Base-by-base conservation (phyloP, 2,888 invertebrate species). In the Aromia moschata region DNA sequence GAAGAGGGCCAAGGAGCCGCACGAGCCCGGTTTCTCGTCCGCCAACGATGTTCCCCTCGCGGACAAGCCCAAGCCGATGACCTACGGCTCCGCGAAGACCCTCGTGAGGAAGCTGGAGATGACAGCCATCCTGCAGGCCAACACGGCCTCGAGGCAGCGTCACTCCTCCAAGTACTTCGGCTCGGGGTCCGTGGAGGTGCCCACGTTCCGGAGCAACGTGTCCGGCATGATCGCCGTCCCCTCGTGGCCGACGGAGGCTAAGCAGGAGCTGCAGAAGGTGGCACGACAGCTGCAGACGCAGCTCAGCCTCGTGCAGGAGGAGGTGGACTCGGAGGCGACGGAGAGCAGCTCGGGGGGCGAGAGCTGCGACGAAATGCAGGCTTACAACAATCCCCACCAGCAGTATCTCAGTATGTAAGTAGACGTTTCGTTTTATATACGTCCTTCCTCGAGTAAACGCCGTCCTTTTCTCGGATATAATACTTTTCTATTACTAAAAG, bases 321-420 rank as follows among this genome's bases (percentile, higher is more conserved):
- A 89, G 71, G 83, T 94, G 64, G 96, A 97, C 80, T 94, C 95
- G 1, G 96, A 97, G 82, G 95, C 93, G 30, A 97, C 97, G 0
- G 94, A 90, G 11, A 94, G 94, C 61, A 96, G 95, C 75, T 96
- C 96, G 11, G 96, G 95, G 51, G 95, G 94, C 25, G 96, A 96
- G 79, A 95, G 94, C 74, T 93, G 93, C 79, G 96, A 96, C 83
- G 96, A 96, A 79, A 87, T 90, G 82, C 87, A 91, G 67, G 81
- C 83, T 60, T 93, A 91, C 81, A 92, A 88, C 79, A 93, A 93
- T 81, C 84, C 87, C 45, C 87, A 88, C 74, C 92, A 92, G 75
- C 89, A 90, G 73, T 86, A 86, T 61, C 84, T 92, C 80, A 84
- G 91, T 56, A 89, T 93, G 93, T 93, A 81, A 92, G 93, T 90